phyloP scores from a whole-genome alignment of 2,797 vertebrate species.

The Taenioides sp. region DNA sequence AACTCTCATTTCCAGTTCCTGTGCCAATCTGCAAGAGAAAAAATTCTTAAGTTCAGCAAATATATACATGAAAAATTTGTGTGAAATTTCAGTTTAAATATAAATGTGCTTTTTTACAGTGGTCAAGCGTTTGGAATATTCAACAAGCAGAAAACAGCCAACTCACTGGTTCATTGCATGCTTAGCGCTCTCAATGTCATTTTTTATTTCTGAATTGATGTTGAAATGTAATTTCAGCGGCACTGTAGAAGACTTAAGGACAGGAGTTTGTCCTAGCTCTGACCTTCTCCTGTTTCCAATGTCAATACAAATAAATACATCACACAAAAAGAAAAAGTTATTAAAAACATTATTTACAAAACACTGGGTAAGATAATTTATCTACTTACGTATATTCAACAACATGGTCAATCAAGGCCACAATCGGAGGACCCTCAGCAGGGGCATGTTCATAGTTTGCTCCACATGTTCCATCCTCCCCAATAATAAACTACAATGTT shows the following conservation, averaged over 20 bases:
- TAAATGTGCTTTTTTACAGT: neutral
- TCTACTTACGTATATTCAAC: constrained; percentile 90
- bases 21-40: constrained; percentile 79
- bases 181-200: constrained; percentile 88
- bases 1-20: constrained; percentile 87
- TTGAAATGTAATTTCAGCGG: constrained; percentile 90
- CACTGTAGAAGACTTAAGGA: constrained; percentile 75
- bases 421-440: constrained; percentile 90
- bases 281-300: constrained; percentile 78
- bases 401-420: constrained; percentile 89
- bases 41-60: neutral
- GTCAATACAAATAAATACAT: neutral
- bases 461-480: constrained; percentile 93
- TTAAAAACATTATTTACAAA: neutral
- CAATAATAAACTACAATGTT: constrained; percentile 86
- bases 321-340: neutral
- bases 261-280: constrained; percentile 69
- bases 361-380: neutral
- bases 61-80: neutral
- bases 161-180: constrained; percentile 88
- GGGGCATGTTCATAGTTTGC: constrained; percentile 92
- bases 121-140: neutral
- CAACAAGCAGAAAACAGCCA: neutral
- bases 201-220: constrained; percentile 89
- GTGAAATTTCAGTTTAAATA: neutral